Evolutionary conservation across 2,113 vertebrate genomes (phyloP).

Genomic region (Aepyceros melampus): DNA sequence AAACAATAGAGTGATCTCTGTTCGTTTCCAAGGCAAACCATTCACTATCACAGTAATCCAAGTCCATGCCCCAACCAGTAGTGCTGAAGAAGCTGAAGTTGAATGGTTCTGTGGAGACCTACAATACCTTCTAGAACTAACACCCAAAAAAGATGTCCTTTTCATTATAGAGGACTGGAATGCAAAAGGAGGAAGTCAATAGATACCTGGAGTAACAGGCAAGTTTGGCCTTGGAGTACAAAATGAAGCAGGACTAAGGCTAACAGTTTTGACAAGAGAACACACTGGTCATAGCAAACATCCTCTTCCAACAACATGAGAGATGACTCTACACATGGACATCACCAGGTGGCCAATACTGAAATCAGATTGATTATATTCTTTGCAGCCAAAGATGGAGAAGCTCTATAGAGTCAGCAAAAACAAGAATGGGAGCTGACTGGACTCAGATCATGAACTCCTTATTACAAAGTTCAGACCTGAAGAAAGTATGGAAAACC

Average conservation of each 20-base stretch:
- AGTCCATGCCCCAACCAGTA: background rate
- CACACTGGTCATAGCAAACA: background rate
- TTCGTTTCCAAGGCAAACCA: background rate
- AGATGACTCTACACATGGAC: fast-evolving
- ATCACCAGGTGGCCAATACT: background rate
- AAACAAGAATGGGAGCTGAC: background rate
- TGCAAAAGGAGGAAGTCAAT: background rate
- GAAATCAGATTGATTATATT: background rate
- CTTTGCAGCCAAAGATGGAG: background rate
- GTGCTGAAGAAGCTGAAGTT: background rate
- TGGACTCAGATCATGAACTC: background rate
- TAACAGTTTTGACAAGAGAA: background rate
- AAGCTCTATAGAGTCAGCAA: background rate
- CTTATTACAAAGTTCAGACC: background rate
- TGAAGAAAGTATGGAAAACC: background rate
- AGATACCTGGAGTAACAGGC: background rate
- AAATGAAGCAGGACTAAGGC: background rate
- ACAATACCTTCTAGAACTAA: background rate
- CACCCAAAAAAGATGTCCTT: fast-evolving
- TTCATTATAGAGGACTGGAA: background rate
- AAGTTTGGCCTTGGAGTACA: background rate
- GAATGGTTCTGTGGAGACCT: background rate
- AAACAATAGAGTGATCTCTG: background rate
- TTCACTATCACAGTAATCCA: background rate
- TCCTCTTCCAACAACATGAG: background rate